Evolutionary conservation across 2,888 invertebrate species (phyloP), one percentile per base, ranked within the genome.

Genomic region (Meliscaeva auricollis): DNA sequence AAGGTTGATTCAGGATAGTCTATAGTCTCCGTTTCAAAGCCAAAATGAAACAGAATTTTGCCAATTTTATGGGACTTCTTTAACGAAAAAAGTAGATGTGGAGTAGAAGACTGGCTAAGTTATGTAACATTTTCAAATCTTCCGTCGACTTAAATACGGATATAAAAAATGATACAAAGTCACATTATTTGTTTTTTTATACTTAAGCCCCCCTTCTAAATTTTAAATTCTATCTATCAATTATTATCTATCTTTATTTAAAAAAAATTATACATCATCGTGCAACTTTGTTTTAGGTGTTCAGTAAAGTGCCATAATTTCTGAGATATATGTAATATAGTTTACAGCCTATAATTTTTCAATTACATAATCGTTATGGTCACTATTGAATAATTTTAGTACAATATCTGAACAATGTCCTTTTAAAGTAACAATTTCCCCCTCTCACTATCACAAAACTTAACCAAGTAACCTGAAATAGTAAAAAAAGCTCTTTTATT

Each of bases 381-480:
- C n/a, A 20, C 9, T 41, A 62, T 62, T 22, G 5, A 44, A 62
- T 62, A 22, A 46, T n/a, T 44, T 62, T 0, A 44, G 7, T 7
- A 15, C 1, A 30, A 30, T 30, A 46, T 15, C 3, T 4, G 11
- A 30, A 17, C 35, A 54, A 13, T 44, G 30, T 54, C 69, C 38
- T 56, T 54, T 54, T 17, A 13, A 54, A 6, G 41, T 5, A 9
- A 17, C 20, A 17, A 0, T n/a, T 66, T 22, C 11, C 35, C 4
- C 35, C 66, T 20, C 22, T 13, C 9, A 1, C n/a, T n/a, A 38
- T 38, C 38, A 20, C 20, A 17, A 32, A 30, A 17, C 7, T 22
- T 15, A 35, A 35, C 66, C 66, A 66, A 50, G 20, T 48, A 48
- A 48, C 66, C 66, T 48, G 15, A 48, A 30, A n/a, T 35, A 35